Conservation (phyloP, 2,888 invertebrate genomes). For the Lepetodrilus schrolli region DNA sequence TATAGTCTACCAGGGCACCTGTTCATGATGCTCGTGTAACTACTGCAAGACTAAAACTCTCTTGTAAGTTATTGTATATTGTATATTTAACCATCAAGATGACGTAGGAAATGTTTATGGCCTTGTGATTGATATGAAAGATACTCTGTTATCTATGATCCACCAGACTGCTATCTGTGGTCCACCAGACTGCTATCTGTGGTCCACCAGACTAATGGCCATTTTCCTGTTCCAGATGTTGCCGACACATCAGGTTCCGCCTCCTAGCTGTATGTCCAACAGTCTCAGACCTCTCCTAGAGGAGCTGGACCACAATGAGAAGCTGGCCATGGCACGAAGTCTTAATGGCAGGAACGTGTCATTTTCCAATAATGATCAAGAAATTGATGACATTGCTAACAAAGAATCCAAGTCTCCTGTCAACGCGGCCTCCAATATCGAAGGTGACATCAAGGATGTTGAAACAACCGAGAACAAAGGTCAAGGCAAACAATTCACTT, state of each 20-base stretch:
- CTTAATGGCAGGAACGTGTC: neutral
- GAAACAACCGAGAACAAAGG: neutral
- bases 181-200: no score
- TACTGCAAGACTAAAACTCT: no score
- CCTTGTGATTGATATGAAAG: no score
- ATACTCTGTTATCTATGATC: no score
- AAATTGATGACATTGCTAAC: neutral
- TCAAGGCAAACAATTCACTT: neutral
- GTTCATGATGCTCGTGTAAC: no score
- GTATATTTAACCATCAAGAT: no score
- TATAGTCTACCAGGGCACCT: no score
- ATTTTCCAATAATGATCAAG: neutral
- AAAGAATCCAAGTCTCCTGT: neutral
- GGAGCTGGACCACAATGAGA: slow-evolving; percentile 13
- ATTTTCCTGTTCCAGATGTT: slow-evolving; percentile 62
- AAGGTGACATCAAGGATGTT: neutral
- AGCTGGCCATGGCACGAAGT: neutral
- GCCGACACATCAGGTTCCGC: slow-evolving; percentile 66
- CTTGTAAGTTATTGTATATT: no score
- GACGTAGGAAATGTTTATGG: no score
- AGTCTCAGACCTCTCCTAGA: slow-evolving; percentile 57
- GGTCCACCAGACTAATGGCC: no score
- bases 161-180: no score
- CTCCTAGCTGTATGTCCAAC: slow-evolving; percentile 61
- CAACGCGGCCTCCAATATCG: neutral